phyloP scores from a whole-genome alignment of 2,888 invertebrate genomes.

The Isoperla grammatica region DNA sequence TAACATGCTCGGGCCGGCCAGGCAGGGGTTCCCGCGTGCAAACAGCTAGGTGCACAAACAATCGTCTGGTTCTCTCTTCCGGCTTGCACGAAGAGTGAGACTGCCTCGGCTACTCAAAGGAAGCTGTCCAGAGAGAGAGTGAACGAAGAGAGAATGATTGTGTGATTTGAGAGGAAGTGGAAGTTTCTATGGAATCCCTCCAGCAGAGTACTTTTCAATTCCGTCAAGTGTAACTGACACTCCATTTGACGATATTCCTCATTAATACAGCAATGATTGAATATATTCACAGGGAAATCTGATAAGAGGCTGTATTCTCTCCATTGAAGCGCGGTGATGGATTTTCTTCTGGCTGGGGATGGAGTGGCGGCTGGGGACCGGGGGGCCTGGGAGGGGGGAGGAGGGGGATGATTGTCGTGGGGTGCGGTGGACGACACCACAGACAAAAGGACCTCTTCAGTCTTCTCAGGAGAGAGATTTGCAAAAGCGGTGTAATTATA shows the following conservation, averaged over 20 bases:
- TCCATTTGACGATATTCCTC: slow-evolving; percentile 31
- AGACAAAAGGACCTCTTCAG: too few species aligned
- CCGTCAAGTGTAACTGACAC: slow-evolving; percentile 31
- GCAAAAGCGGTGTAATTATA: too few species aligned
- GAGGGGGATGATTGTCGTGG: not conserved
- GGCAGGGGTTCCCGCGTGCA: not conserved
- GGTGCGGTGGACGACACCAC: not conserved
- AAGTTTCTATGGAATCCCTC: slow-evolving; percentile 16
- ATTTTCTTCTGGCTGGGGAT: slow-evolving; percentile 25
- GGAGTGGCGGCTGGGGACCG: slow-evolving; percentile 17
- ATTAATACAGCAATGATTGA: slow-evolving; percentile 31
- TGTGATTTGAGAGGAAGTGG: slow-evolving; percentile 3
- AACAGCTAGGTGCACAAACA: slow-evolving; percentile 1
- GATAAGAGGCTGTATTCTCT: slow-evolving; percentile 26
- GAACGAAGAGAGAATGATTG: not conserved
- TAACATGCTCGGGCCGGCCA: slow-evolving; percentile 5
- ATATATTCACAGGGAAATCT: slow-evolving; percentile 30
- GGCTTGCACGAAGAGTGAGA: not conserved
- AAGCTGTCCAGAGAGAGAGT: slow-evolving; percentile 2
- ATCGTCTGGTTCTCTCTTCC: not conserved
- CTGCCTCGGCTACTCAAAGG: slow-evolving; percentile 3
- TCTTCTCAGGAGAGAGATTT: too few species aligned
- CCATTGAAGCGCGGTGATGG: slow-evolving; percentile 29
- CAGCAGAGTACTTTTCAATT: slow-evolving; percentile 24
- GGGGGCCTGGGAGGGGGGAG: slow-evolving; percentile 3